Conservation (phyloP, 2,113 vertebrate species). For the Gopherus flavomarginatus region DNA sequence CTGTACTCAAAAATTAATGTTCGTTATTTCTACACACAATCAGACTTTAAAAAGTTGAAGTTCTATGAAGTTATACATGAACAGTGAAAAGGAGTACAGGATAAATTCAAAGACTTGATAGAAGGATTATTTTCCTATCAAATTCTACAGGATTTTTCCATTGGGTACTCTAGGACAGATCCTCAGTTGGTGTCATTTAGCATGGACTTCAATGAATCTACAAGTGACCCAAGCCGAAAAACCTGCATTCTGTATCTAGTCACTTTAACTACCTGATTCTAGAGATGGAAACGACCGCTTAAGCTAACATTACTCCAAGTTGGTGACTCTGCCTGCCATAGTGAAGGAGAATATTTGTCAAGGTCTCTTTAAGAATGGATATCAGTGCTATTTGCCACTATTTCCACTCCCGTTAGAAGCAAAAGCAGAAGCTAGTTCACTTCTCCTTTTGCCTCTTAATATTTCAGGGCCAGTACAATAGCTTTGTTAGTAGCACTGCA, state of each 20-base stretch:
- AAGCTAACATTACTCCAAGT: not conserved
- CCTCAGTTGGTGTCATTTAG: conserved; percentile 32
- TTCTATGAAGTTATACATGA: conserved; percentile 26
- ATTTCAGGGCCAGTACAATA: not conserved
- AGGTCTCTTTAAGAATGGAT: not conserved
- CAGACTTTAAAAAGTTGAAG: not conserved
- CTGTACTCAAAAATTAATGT: conserved; percentile 12
- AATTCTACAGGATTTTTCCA: not conserved
- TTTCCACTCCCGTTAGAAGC: not conserved
- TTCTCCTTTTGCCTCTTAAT: not conserved
- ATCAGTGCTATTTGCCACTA: not conserved
- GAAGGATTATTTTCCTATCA: conserved; percentile 19
- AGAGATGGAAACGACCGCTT: rapidly evolving
- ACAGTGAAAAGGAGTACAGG: not conserved
- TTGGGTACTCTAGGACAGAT: conserved; percentile 14
- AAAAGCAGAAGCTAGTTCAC: not conserved
- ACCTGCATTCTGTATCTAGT: conserved; percentile 1
- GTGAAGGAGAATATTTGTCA: not conserved
- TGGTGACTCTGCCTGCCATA: not conserved
- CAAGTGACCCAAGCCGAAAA: not conserved
- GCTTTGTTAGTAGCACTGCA: not conserved
- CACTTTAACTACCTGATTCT: conserved; percentile 38
- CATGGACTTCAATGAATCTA: conserved; percentile 26
- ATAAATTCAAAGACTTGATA: not conserved
- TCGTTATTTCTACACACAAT: not conserved